Conservation (phyloP, 2,113 vertebrate genomes). For the Dipodomys merriami region DNA sequence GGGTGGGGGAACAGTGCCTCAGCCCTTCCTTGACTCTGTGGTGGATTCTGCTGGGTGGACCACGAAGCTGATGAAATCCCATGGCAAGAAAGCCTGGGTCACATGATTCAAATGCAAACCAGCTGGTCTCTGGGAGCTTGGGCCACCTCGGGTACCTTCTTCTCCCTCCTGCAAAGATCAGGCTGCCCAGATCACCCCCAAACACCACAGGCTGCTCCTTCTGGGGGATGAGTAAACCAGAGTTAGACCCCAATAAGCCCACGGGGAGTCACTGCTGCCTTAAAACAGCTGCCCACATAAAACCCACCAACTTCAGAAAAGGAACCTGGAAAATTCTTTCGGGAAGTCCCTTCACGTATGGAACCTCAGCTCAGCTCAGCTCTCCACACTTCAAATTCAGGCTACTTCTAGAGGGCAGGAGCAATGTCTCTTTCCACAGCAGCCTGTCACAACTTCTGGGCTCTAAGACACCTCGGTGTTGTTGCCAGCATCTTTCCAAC, state of each 20-base stretch:
- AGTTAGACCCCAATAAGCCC: neutral
- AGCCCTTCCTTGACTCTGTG: neutral
- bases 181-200: neutral
- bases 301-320: neutral
- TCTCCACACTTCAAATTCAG: slow-evolving; percentile 27
- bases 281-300: neutral
- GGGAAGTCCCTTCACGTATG: slow-evolving; percentile 44
- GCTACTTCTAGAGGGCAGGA: slow-evolving; percentile 1
- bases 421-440: slow-evolving; percentile 53
- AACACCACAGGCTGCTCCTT: neutral
- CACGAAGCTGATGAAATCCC: slow-evolving; percentile 77
- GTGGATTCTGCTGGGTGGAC: neutral
- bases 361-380: slow-evolving; percentile 35
- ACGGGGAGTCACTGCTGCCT: neutral
- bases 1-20: neutral
- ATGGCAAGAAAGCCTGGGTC: slow-evolving; percentile 35
- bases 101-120: slow-evolving; percentile 55
- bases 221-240: neutral
- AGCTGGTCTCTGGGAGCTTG: neutral
- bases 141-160: neutral
- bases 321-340: neutral
- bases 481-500: slow-evolving; percentile 49
- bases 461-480: slow-evolving; percentile 4
- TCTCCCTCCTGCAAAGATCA: neutral
- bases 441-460: slow-evolving; percentile 3